Evolutionary conservation across 1,140 invertebrate genomes (phyloP).

Genomic region (Drosophila mauritiana): DNA sequence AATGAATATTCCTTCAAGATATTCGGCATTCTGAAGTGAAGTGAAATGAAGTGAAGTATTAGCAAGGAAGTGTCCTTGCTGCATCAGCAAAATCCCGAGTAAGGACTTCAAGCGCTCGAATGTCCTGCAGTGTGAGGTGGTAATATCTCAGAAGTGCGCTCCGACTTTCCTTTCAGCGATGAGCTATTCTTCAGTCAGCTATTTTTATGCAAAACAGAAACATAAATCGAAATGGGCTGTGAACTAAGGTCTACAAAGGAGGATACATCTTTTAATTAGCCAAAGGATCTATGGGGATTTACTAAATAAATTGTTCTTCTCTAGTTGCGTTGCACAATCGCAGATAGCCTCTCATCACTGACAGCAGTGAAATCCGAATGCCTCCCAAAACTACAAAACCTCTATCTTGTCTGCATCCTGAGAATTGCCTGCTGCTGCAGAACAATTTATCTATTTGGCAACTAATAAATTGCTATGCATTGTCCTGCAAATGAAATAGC

Average conservation of each 20-base stretch:
- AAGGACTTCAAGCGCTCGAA: conserved; percentile 3
- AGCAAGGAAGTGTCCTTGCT: conserved; percentile 40
- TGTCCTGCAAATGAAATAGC: conserved; percentile 52
- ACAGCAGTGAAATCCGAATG: conserved; percentile 4
- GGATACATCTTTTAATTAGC: too few relatives aligned
- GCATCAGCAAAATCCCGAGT: conserved; percentile 16
- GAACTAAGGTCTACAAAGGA: too few relatives aligned
- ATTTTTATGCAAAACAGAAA: not conserved
- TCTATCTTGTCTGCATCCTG: conserved; percentile 22
- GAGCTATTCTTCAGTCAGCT: not conserved
- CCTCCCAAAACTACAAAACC: not conserved
- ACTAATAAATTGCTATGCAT: conserved; percentile 69
- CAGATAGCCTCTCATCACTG: not conserved
- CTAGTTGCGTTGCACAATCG: too few relatives aligned
- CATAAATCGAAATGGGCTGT: too few relatives aligned
- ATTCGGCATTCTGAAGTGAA: conserved; percentile 27
- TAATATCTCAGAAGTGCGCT: conserved; percentile 7
- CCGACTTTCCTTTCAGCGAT: not conserved
- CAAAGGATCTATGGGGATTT: too few relatives aligned
- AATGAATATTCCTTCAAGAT: conserved; percentile 79
- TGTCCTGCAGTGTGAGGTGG: not conserved
- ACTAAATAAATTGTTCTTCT: too few relatives aligned
- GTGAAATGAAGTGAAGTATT: conserved; percentile 46
- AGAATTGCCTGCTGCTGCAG: conserved; percentile 14
- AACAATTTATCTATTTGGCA: conserved; percentile 68